phyloP scores from a whole-genome alignment of 2,888 invertebrate species.

The Diplolepis rosae region DNA sequence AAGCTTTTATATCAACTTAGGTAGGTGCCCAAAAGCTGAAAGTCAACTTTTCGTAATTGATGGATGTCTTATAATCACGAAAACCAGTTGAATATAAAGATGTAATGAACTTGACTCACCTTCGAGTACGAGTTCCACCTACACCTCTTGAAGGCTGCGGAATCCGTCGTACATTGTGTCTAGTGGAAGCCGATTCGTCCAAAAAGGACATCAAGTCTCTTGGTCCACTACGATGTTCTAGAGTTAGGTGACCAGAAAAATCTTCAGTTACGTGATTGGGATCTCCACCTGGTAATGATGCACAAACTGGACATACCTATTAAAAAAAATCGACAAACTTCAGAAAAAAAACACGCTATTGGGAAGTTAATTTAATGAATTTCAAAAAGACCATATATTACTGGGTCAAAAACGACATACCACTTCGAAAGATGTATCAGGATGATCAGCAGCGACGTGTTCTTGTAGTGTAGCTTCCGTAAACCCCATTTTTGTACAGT shows the following conservation, averaged over 20 bases:
- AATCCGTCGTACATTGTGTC: slow-evolving; percentile 84
- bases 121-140: slow-evolving; percentile 84
- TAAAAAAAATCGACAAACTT: slow-evolving; percentile 49
- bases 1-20: too few relatives aligned
- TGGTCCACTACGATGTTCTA: slow-evolving; percentile 93
- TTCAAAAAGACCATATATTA: too few relatives aligned
- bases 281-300: slow-evolving; percentile 96
- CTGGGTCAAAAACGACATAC: slow-evolving; percentile 69
- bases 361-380: too few relatives aligned
- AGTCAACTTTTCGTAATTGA: too few relatives aligned
- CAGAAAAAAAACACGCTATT: not conserved
- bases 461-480: slow-evolving; percentile 94
- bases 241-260: slow-evolving; percentile 95
- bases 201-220: slow-evolving; percentile 94
- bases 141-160: slow-evolving; percentile 86
- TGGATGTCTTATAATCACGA: too few relatives aligned
- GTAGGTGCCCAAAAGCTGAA: too few relatives aligned
- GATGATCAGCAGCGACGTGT: slow-evolving; percentile 93
- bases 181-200: slow-evolving; percentile 90
- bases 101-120: slow-evolving; percentile 73
- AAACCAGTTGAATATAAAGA: too few relatives aligned
- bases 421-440: slow-evolving; percentile 93
- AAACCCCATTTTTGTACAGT: slow-evolving; percentile 97
- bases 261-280: slow-evolving; percentile 98
- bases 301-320: slow-evolving; percentile 97